Percentiles rank a stretch among this genome's conserved stretches.
phyloP scores from a whole-genome alignment of 2,888 invertebrate genomes.

The Mesodorylaimus sp. region DNA sequence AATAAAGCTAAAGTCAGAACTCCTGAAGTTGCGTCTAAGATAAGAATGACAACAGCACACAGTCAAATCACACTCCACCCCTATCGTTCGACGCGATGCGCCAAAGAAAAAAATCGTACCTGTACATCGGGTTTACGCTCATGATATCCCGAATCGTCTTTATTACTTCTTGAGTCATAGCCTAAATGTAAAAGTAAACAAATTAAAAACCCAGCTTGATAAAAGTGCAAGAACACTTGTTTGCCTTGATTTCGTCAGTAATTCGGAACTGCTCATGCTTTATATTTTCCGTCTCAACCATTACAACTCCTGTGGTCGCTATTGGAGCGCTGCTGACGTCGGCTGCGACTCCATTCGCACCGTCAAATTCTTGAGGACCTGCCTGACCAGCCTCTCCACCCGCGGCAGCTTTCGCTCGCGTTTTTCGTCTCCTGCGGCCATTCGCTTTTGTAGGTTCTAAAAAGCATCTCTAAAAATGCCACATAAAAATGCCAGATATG shows the following conservation, averaged over 20 bases:
- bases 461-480: too few relatives aligned
- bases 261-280: conserved; percentile 67
- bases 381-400: too few relatives aligned
- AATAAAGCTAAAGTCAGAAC: neutral
- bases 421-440: too few relatives aligned
- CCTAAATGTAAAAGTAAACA: conserved; percentile 38
- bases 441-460: too few relatives aligned
- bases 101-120: conserved; percentile 19
- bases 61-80: too few relatives aligned
- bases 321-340: neutral
- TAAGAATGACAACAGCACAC: too few relatives aligned
- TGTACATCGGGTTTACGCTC: conserved; percentile 75
- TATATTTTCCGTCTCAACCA: conserved; percentile 85
- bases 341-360: too few relatives aligned
- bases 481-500: too few relatives aligned
- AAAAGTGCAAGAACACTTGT: neutral
- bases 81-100: too few relatives aligned
- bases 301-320: conserved; percentile 44
- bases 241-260: conserved; percentile 76
- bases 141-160: conserved; percentile 95
- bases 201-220: neutral
- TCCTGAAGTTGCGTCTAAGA: too few relatives aligned
- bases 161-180: conserved; percentile 82
- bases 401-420: too few relatives aligned
- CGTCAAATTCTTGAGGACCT: neutral